Percentiles rank a stretch among this genome's conserved stretches.
Evolutionary conservation across 2,797 vertebrate genomes (phyloP).

Genomic region (Falco concolor): DNA sequence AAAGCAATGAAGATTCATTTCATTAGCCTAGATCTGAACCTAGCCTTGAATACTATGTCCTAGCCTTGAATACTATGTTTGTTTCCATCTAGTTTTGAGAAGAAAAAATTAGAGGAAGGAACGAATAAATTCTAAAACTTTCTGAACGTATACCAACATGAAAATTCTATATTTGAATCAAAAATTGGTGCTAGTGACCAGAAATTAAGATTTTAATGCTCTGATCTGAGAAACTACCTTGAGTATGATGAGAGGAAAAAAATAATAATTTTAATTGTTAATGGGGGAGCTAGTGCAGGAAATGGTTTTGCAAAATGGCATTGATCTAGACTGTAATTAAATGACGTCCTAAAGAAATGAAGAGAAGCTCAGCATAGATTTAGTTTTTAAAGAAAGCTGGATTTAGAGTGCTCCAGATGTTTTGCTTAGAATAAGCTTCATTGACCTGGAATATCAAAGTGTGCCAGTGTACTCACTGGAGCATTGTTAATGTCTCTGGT

Average conservation of each 20-base stretch:
- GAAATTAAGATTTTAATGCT: neutral
- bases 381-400: slow-evolving; percentile 9
- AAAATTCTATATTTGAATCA: neutral
- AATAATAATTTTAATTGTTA: neutral
- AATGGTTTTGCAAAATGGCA: neutral
- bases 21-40: neutral
- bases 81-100: neutral
- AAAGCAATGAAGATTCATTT: neutral
- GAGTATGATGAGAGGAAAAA: neutral
- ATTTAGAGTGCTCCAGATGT: slow-evolving; percentile 63
- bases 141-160: neutral
- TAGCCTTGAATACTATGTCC: neutral
- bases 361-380: slow-evolving; percentile 12
- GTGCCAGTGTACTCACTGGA: neutral
- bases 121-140: neutral
- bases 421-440: slow-evolving; percentile 58
- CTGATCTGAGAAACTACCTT: neutral
- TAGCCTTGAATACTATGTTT: neutral
- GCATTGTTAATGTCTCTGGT: slow-evolving; percentile 26
- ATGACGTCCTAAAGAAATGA: slow-evolving; percentile 26
- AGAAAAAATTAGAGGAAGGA: neutral
- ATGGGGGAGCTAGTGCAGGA: neutral
- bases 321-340: slow-evolving; percentile 26
- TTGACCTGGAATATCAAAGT: slow-evolving; percentile 59
- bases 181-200: neutral